phyloP scores from a whole-genome alignment of 2,888 invertebrate species.

The Nysson spinosus region DNA sequence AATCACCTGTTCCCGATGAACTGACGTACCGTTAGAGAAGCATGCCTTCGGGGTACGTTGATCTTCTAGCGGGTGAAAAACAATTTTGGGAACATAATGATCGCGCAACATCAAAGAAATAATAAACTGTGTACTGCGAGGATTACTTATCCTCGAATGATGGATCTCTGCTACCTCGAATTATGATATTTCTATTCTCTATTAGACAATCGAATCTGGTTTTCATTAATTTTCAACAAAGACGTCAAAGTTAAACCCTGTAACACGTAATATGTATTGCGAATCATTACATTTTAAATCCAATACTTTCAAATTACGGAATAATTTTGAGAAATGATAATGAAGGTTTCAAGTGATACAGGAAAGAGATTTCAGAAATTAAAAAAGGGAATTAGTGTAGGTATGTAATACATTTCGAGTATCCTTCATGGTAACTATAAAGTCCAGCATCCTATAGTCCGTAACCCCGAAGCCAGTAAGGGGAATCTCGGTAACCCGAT shows the following conservation, averaged over 20 bases:
- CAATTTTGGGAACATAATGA: conserved; percentile 54
- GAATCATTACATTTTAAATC: not conserved
- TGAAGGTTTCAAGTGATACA: not conserved
- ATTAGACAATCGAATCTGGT: no score
- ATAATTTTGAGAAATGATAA: not conserved
- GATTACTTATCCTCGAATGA: not conserved
- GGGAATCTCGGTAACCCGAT: conserved; percentile 61
- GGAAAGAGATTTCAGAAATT: conserved; percentile 13
- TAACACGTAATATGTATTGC: no score
- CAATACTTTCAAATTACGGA: not conserved
- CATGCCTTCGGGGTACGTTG: conserved; percentile 42
- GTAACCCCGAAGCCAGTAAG: conserved; percentile 41
- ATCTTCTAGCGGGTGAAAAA: conserved; percentile 55
- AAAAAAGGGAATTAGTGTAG: conserved; percentile 14
- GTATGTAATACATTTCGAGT: conserved; percentile 26
- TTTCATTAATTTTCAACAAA: no score
- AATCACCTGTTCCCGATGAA: conserved; percentile 61
- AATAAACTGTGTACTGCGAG: not conserved
- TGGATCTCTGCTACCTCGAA: not conserved
- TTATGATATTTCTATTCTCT: no score
- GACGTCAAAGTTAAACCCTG: no score
- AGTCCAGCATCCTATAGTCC: conserved; percentile 38
- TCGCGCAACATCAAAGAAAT: conserved; percentile 41
- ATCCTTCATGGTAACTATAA: conserved; percentile 40
- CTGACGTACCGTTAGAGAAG: conserved; percentile 60